Evolutionary conservation across 2,797 vertebrate species (phyloP), one percentile per base, ranked within the genome.

Genomic region (Emys orbicularis): DNA sequence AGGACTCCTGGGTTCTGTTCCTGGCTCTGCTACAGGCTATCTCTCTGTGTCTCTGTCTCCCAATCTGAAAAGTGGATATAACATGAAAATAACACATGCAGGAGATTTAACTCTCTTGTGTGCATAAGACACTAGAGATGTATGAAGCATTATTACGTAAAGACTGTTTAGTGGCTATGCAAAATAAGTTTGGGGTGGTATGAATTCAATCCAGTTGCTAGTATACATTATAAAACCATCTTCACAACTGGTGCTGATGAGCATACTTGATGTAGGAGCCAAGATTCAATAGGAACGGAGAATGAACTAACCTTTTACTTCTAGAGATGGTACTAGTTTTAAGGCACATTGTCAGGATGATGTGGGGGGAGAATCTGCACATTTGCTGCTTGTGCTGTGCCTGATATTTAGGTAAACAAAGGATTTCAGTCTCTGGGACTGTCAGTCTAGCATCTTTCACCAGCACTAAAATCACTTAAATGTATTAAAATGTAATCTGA

Each of bases 271-370:
- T 74, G 37, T 18, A 41, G 37, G 19, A 11, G 23, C 34, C 37
- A 74, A 61, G 37, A 25, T 89, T 95, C 77, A 84, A 49, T 77
- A 77, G 87, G 54, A 41, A 79, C 37, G 27, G n/a, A 52, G 83
- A 93, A 85, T 52, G 10, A 91, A 86, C 79, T 50, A 85, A 88
- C 87, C 90, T 96, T 94, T 72, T 83, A 6, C 41, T 85, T 89
- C 44, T 50, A 94, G 29, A 96, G 87, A 88, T 56, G 91, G 4
- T 88, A 92, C 92, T 96, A 96, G 94, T 93, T 83, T 90, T 54
- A 21, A 90, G 53, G 21, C 12, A 91, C 41, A 91, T 65, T 95
- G 92, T 95, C 90, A 89, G 19, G 23, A 72, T 37, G 68, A 12
- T 44, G 49, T 52, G 82, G 65, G 68, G 27, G 27, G 90, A 88